phyloP scores from a whole-genome alignment of 2,797 vertebrate species.

The Pristis pectinata region DNA sequence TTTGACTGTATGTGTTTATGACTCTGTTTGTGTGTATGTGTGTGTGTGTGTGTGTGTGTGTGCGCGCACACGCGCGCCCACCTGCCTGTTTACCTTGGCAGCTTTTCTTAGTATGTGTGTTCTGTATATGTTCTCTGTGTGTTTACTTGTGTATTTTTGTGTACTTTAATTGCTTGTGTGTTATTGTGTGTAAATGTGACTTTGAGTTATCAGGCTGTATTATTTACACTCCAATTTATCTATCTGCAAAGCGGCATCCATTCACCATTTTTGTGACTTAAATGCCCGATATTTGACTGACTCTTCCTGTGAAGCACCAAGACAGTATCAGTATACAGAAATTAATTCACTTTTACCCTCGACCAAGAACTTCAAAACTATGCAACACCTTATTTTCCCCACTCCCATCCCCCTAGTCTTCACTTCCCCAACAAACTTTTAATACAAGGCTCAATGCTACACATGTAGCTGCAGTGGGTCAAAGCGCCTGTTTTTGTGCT shows the following conservation, averaged over 20 bases:
- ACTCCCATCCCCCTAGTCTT: too few relatives aligned
- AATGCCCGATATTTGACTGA: not conserved
- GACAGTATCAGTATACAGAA: not conserved
- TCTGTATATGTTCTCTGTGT: not conserved
- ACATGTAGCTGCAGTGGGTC: too few relatives aligned
- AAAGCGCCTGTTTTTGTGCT: too few relatives aligned
- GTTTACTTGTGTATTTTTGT: not conserved
- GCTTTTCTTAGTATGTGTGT: too few relatives aligned
- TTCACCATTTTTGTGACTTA: not conserved
- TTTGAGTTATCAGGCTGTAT: not conserved
- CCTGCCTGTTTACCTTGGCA: too few relatives aligned
- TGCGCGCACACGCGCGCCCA: not conserved
- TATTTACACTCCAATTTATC: not conserved
- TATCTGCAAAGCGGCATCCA: not conserved
- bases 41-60: not conserved
- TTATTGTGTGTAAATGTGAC: not conserved
- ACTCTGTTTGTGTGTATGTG: not conserved
- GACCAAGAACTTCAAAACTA: not conserved
- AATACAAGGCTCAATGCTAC: too few relatives aligned
- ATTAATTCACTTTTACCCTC: not conserved
- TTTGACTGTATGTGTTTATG: not conserved
- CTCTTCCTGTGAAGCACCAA: not conserved
- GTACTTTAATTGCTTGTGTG: not conserved
- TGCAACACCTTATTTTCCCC: too few relatives aligned
- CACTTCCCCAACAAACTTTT: too few relatives aligned